These are phyloP conservation scores for Xestia xanthographa DNA, from an alignment of 2,888 invertebrate species.

Conservation along the genomic window DNA sequence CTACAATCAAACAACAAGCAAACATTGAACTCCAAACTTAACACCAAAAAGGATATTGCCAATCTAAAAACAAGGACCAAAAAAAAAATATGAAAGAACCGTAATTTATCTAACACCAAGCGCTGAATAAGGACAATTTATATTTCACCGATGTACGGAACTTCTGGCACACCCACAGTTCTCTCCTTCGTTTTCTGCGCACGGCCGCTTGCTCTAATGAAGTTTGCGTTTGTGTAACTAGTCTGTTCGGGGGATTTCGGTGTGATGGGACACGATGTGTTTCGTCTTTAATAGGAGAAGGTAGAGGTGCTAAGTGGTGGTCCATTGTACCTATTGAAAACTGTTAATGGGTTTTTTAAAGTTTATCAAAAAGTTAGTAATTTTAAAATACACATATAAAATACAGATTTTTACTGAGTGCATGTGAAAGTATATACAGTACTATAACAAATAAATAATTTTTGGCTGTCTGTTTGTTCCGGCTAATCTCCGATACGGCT, in stretches of 20 bases:
- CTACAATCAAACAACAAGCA: constrained; percentile 3
- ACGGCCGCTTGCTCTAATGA: constrained; percentile 64
- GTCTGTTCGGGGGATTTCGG: constrained; percentile 49
- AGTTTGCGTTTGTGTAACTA: constrained; percentile 63
- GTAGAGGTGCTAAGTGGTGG: neutral
- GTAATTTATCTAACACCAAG: constrained; percentile 49
- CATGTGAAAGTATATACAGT: no score
- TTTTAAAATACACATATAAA: no score
- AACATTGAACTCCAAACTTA: neutral
- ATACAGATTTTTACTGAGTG: no score
- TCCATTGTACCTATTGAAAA: neutral
- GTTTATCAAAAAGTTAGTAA: neutral
- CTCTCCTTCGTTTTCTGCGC: constrained; percentile 59
- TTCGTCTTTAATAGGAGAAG: constrained; percentile 2
- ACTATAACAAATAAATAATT: no score
- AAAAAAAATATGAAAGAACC: constrained; percentile 32
- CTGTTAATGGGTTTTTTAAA: neutral
- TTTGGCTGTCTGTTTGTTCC: no score
- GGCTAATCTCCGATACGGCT: no score
- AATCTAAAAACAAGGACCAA: constrained; percentile 27
- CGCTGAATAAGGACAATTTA: constrained; percentile 59
- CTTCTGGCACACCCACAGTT: constrained; percentile 41
- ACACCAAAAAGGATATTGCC: constrained; percentile 21
- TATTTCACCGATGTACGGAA: constrained; percentile 50
- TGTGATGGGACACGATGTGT: constrained; percentile 48